phyloP scores from a whole-genome alignment of 2,888 invertebrate genomes.

The Artemia sinica region DNA sequence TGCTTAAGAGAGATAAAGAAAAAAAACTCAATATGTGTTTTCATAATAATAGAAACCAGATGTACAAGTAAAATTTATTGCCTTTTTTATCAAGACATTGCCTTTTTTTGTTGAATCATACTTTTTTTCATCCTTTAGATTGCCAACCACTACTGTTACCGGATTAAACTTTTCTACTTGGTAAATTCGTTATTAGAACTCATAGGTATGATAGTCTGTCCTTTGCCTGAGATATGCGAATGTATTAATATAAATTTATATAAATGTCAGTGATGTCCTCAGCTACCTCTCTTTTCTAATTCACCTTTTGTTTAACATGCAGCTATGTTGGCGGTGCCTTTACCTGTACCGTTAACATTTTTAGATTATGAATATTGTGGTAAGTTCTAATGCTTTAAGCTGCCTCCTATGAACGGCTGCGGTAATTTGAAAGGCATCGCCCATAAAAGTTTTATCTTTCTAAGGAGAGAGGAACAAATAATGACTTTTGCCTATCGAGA shows the following conservation, averaged over 20 bases:
- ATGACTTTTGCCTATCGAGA: too few relatives aligned
- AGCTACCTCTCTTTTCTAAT: not conserved
- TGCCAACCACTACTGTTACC: not conserved
- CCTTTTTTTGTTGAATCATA: too few relatives aligned
- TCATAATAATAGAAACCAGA: too few relatives aligned
- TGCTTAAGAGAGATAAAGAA: too few relatives aligned
- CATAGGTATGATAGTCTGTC: conserved; percentile 9
- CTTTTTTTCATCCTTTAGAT: not conserved
- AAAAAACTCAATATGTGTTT: too few relatives aligned
- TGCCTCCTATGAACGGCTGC: too few relatives aligned
- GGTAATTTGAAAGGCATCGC: not conserved
- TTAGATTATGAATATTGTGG: conserved; percentile 11
- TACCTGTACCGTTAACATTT: conserved; percentile 11
- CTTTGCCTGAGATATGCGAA: conserved; percentile 5
- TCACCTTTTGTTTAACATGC: conserved; percentile 7
- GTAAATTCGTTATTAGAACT: not conserved
- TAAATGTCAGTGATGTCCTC: too few relatives aligned
- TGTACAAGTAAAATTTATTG: too few relatives aligned
- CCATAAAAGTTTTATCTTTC: not conserved
- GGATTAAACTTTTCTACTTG: conserved; percentile 4
- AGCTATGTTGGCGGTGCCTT: conserved; percentile 6
- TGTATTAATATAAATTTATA: not conserved
- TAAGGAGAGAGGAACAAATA: too few relatives aligned
- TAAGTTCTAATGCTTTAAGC: not conserved
- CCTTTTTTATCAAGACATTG: too few relatives aligned